Conservation (phyloP, 2,797 vertebrate species). For the Scomberomorus guttatus region DNA sequence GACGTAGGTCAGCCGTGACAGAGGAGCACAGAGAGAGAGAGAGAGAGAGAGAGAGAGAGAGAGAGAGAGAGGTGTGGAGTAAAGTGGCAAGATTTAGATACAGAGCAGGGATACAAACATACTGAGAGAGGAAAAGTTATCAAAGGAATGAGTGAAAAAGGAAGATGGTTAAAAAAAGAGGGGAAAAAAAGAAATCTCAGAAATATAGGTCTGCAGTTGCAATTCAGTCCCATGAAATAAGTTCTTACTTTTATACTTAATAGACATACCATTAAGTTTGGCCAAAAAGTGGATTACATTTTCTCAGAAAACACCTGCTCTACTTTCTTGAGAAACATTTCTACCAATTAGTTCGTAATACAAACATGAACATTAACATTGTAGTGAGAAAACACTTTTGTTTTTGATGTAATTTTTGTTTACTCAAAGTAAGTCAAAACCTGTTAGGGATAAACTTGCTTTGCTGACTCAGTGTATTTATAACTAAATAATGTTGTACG, state of each 20-base stretch:
- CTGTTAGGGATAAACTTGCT: background rate
- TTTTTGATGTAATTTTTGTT: background rate
- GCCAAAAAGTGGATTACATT: background rate
- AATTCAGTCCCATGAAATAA: background rate
- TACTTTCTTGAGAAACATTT: background rate
- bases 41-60: conserved; percentile 32
- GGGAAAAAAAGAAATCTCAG: background rate
- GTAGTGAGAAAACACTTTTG: background rate
- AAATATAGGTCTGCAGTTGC: background rate
- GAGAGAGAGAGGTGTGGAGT: conserved; percentile 40
- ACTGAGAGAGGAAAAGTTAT: conserved; percentile 2
- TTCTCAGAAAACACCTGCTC: background rate
- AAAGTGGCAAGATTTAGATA: conserved; percentile 41
- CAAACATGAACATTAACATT: background rate
- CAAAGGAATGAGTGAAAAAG: background rate
- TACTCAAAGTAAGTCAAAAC: background rate
- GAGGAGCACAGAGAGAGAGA: conserved; percentile 56
- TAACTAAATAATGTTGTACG: background rate
- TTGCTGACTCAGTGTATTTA: too few relatives aligned
- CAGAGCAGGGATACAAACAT: conserved; percentile 14
- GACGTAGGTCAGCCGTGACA: conserved; percentile 79
- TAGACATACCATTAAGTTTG: background rate
- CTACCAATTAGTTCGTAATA: background rate
- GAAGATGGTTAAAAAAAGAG: background rate
- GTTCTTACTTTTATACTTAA: background rate